Evolutionary conservation across 2,888 invertebrate genomes (phyloP), one percentile per base, ranked within the genome.

Genomic region (Pasiphila rectangulata): DNA sequence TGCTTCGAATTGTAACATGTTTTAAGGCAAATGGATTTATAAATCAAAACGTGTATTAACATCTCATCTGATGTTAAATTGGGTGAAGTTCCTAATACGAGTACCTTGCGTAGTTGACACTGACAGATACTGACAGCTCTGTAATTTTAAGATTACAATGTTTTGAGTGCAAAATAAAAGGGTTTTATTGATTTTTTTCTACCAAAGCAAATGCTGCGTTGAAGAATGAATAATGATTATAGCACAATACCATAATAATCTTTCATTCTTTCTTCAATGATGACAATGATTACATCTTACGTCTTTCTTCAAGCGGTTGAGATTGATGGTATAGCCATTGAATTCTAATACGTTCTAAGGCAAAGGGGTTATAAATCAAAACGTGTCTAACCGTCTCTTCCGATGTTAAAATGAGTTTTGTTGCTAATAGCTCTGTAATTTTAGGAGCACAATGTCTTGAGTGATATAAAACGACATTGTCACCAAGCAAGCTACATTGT

Each of bases 251-350:
- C n/a, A n/a, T n/a, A n/a, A n/a, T n/a, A n/a, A n/a, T n/a, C n/a
- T n/a, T n/a, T n/a, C n/a, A n/a, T n/a, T n/a, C n/a, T n/a, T n/a
- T n/a, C n/a, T n/a, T n/a, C n/a, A n/a, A n/a, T n/a, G n/a, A n/a
- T n/a, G n/a, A n/a, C n/a, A n/a, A n/a, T n/a, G 59, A 59, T 59
- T 59, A 59, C 56, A 53, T 59, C 56, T 52, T 32, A 52, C 51
- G 40, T 51, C 46, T 51, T 47, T 36, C 51, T 51, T 46, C 40
- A 40, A 37, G 38, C 46, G 45, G 37, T 45, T 46, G 49, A 25
- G 51, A 56, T 52, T 51, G 54, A 56, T 54, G 51, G 32, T 17
- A 30, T 53, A 32, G n/a, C n/a, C 40, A 24, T 24, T 13, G n/a
- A 21, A 25, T 23, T 17, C 12, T 23, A 29, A 23, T 17, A 39